Evolutionary conservation across 2,888 invertebrate species (phyloP), one percentile per base, ranked within the genome.

Genomic region (Microctonus hyperodae): DNA sequence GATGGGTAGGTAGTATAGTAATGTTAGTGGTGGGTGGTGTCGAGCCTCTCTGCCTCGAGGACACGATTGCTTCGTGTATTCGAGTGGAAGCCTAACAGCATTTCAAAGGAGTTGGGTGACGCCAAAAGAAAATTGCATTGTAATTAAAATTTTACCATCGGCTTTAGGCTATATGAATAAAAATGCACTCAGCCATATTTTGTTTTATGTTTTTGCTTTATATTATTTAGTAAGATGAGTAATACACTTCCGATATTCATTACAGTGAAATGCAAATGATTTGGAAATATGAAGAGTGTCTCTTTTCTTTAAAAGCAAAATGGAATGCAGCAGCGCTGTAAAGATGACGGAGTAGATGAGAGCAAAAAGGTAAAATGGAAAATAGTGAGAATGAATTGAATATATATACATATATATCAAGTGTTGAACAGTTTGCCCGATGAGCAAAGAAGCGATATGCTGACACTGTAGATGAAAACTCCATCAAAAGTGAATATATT

Each of bases 121-220:
- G 77, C 44, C 78, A 77, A 79, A 44, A 74, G 78, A 81, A 83
- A 83, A 82, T 83, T 82, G 79, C 82, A 81, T 81, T 79, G 83
- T 83, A 83, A 83, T 83, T 83, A 82, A 83, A 81, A 63, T 40
- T 63, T 67, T 37, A 22, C 51, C 74, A 75, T 73, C 68, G 70
- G 48, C 67, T 71, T 51, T 23, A 23, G 31, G 25, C 55, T 31
- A 55, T 55, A 55, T 31, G 25, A 28, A 55, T 28, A 28, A 53
- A 53, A 53, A 50, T 61, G 31, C 51, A 61, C 51, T 51, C 25
- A 35, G 37, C 23, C 25, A 35, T 51, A 51, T 51, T 61, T 28
- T 25, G 48, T 51, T 61, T 61, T 25, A 61, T 44, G 48, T 50
- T 40, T n/a, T 22, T 40, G n/a, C 25, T 40, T 58, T 11, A 58